Conservation (phyloP, 1,140 invertebrate genomes). For the Ruditapes philippinarum region DNA sequence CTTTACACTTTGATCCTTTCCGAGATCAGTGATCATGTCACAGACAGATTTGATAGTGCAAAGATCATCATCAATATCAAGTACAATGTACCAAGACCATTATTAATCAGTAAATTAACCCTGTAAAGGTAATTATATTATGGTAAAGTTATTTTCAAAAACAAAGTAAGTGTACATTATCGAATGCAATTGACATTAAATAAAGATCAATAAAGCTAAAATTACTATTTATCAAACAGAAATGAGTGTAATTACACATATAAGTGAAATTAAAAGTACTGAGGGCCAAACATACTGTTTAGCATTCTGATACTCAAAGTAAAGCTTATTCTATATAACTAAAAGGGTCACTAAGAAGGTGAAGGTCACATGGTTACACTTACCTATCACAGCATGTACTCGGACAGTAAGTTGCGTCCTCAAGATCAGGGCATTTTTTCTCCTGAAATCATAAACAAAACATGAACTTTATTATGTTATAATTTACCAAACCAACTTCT, state of each 20-base stretch:
- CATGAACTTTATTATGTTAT: not conserved
- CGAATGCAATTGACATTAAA: too few relatives aligned
- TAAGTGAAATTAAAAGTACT: not conserved
- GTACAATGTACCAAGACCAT: too few relatives aligned
- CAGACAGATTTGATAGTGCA: too few relatives aligned
- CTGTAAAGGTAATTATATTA: too few relatives aligned
- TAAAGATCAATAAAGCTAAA: too few relatives aligned
- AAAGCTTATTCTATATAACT: not conserved
- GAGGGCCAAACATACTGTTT: not conserved
- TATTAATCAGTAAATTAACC: too few relatives aligned
- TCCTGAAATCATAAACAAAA: conserved; percentile 89
- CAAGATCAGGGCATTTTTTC: conserved; percentile 98
- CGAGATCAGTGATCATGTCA: too few relatives aligned
- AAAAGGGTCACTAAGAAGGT: not conserved
- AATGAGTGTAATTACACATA: not conserved
- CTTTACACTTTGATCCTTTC: too few relatives aligned
- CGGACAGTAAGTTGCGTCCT: conserved; percentile 98
- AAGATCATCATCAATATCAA: too few relatives aligned
- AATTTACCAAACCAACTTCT: too few relatives aligned
- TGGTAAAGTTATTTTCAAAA: too few relatives aligned
- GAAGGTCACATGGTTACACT: conserved; percentile 86
- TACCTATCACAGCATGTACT: conserved; percentile 99
- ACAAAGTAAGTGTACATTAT: too few relatives aligned
- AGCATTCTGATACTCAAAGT: not conserved
- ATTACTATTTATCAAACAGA: not conserved